phyloP scores from a whole-genome alignment of 1,140 invertebrate genomes.

The Periplaneta americana region DNA sequence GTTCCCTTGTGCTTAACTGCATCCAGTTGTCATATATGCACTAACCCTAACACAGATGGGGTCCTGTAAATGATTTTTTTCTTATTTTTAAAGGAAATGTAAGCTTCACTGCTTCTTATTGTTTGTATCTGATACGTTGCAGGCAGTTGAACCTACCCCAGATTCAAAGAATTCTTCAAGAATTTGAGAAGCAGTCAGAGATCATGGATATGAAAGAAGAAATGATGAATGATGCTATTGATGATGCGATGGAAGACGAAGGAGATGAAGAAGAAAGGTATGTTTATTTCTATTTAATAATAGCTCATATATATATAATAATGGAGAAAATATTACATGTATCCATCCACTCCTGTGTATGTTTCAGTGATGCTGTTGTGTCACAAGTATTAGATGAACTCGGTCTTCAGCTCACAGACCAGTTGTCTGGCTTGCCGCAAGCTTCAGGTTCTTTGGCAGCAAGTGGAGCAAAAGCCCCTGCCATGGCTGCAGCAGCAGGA shows the following conservation, averaged over 20 bases:
- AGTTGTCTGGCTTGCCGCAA: slow-evolving; percentile 81
- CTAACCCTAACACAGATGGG: neutral
- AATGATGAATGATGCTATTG: slow-evolving; percentile 99
- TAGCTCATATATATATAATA: too few relatives aligned
- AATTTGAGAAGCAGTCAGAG: slow-evolving; percentile 99
- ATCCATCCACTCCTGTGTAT: slow-evolving; percentile 14
- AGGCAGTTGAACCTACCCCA: slow-evolving; percentile 96
- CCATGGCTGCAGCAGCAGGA: slow-evolving; percentile 49
- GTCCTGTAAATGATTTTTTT: too few relatives aligned
- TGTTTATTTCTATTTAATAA: slow-evolving; percentile 16
- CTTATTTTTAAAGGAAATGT: too few relatives aligned
- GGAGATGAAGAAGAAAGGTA: slow-evolving; percentile 97
- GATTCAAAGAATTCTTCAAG: slow-evolving; percentile 98
- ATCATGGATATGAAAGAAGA: slow-evolving; percentile 99
- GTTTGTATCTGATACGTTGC: slow-evolving; percentile 19
- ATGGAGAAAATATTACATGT: neutral
- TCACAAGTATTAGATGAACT: slow-evolving; percentile 95
- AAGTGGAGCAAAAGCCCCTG: slow-evolving; percentile 41
- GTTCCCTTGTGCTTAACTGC: neutral
- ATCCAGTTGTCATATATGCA: neutral
- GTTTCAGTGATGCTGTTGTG: slow-evolving; percentile 76
- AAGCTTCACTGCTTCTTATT: neutral
- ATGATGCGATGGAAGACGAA: slow-evolving; percentile 98
- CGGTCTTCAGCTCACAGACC: slow-evolving; percentile 88
- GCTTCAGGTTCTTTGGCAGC: slow-evolving; percentile 55